phyloP scores from a whole-genome alignment of 2,797 vertebrate species.

The Mionectes olivaceus region DNA sequence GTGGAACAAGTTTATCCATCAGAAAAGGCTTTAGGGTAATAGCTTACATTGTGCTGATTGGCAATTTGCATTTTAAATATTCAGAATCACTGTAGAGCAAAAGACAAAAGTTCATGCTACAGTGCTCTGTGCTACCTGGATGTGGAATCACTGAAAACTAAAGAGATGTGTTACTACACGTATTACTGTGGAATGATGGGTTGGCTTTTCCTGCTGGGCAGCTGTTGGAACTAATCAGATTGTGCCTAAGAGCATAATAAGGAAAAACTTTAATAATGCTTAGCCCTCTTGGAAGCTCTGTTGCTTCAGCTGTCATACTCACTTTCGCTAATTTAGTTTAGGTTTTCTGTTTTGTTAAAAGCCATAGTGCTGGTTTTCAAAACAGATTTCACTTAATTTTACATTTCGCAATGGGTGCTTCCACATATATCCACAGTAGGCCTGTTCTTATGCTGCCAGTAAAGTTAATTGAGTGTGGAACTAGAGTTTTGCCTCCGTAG shows the following conservation, averaged over 20 bases:
- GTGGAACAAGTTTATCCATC: not conserved
- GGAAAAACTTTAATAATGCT: not conserved
- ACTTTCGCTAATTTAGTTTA: not conserved
- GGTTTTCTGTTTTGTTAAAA: slow-evolving; percentile 2
- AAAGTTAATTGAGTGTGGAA: slow-evolving; percentile 1
- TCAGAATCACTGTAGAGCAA: not conserved
- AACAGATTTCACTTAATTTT: not conserved
- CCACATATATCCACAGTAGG: not conserved
- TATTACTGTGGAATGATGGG: not conserved
- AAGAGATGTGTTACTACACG: not conserved
- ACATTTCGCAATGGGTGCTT: not conserved
- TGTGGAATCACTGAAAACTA: not conserved
- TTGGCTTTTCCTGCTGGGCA: slow-evolving; percentile 3
- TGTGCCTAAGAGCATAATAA: slow-evolving; percentile 14
- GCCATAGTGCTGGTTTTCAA: not conserved
- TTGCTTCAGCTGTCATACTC: not conserved
- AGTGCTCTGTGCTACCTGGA: not conserved
- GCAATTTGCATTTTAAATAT: not conserved
- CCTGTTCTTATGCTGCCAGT: not conserved
- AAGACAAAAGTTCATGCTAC: not conserved
- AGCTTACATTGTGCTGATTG: not conserved
- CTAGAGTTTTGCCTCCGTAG: not conserved
- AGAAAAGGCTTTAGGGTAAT: not conserved
- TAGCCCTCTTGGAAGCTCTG: not conserved
- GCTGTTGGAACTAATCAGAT: slow-evolving; percentile 31